phyloP scores from a whole-genome alignment of 1,140 invertebrate genomes.

The Panagrolaimus sp. region DNA sequence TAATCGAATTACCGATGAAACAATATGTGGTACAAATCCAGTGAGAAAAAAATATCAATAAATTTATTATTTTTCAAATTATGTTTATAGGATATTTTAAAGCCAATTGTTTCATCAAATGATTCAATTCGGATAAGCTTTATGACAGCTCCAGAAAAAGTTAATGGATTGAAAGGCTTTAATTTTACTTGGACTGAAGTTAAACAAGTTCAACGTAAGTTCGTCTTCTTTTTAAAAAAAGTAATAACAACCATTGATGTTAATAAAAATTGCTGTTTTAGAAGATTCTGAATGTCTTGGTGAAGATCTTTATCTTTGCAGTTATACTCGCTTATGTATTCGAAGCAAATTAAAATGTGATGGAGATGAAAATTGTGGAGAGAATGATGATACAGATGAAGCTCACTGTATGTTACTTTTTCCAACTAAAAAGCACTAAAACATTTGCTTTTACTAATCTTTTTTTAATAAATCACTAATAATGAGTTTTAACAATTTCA shows the following conservation, averaged over 20 bases:
- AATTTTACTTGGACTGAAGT: slow-evolving; percentile 59
- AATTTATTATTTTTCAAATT: too few relatives aligned
- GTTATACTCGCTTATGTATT: slow-evolving; percentile 57
- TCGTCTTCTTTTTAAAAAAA: too few relatives aligned
- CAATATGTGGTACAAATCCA: slow-evolving; percentile 38
- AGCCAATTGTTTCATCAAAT: slow-evolving; percentile 44
- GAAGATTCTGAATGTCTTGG: slow-evolving; percentile 42
- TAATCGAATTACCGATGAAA: slow-evolving; percentile 30
- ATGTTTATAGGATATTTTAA: slow-evolving; percentile 17
- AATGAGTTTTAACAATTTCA: background rate
- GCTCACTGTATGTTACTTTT: slow-evolving; percentile 50
- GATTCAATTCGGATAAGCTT: slow-evolving; percentile 49
- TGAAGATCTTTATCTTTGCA: slow-evolving; percentile 47
- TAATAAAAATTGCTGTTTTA: slow-evolving; percentile 31
- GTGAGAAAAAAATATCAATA: background rate
- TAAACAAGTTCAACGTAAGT: slow-evolving; percentile 34
- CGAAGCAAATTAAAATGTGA: slow-evolving; percentile 46
- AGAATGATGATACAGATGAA: slow-evolving; percentile 57
- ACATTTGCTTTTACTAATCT: slow-evolving; percentile 15
- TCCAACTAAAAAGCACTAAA: background rate
- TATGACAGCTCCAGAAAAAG: slow-evolving; percentile 45
- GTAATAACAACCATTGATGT: background rate
- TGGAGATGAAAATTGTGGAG: slow-evolving; percentile 41
- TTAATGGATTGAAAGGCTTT: slow-evolving; percentile 56
- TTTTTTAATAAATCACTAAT: slow-evolving; percentile 9